phyloP scores from a whole-genome alignment of 2,888 invertebrate genomes.

The Pyrrhosoma nymphula region DNA sequence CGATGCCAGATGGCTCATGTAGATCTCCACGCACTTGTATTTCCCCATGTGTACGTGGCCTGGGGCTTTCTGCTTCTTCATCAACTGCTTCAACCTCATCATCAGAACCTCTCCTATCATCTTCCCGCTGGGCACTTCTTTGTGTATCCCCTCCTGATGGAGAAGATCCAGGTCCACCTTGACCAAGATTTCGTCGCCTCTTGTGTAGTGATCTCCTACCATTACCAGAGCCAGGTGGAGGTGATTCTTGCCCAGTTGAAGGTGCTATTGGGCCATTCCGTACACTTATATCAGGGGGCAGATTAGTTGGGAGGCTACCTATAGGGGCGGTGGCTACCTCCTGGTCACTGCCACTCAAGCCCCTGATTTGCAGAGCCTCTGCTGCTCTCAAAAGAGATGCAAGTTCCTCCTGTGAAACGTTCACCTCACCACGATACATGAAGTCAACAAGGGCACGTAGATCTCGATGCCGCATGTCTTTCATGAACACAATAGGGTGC shows the following conservation, averaged over 20 bases:
- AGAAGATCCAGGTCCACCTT: neutral
- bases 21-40: constrained; percentile 62
- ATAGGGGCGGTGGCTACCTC: constrained; percentile 45
- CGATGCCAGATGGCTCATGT: constrained; percentile 27
- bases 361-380: constrained; percentile 84
- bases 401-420: constrained; percentile 90
- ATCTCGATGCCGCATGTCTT: constrained; percentile 90
- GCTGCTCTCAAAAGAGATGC: constrained; percentile 91
- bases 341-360: constrained; percentile 59
- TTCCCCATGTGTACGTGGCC: constrained; percentile 57
- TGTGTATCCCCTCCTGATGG: constrained; percentile 12
- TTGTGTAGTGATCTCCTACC: constrained; percentile 41
- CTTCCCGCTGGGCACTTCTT: constrained; percentile 34
- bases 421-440: constrained; percentile 95
- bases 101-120: constrained; percentile 47
- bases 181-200: constrained; percentile 29
- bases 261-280: constrained; percentile 60
- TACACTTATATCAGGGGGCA: constrained; percentile 55
- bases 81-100: constrained; percentile 39
- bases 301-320: constrained; percentile 44
- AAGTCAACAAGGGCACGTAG: constrained; percentile 93
- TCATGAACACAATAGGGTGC: constrained; percentile 83
- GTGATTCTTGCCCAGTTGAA: constrained; percentile 47
- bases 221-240: constrained; percentile 46
- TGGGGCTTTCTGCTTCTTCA: constrained; percentile 58